Evolutionary conservation across 2,113 vertebrate species (phyloP).

Genomic region (Dicaeum eximium): DNA sequence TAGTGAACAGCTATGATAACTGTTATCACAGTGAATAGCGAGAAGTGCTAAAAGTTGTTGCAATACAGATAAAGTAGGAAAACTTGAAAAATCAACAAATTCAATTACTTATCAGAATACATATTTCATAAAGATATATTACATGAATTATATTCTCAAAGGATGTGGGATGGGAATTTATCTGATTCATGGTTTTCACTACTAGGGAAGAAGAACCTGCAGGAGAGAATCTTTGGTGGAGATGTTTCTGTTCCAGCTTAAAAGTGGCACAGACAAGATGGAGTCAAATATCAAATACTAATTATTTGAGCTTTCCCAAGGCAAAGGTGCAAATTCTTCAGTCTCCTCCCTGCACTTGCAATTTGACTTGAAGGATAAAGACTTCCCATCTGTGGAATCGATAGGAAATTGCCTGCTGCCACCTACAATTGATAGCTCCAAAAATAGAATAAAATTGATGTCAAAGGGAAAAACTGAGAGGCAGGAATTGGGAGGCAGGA

Average conservation of each 20-base stretch:
- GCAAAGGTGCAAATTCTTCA: background rate
- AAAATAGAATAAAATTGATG: slow-evolving; percentile 38
- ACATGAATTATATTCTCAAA: background rate
- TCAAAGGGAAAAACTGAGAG: background rate
- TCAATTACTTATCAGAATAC: background rate
- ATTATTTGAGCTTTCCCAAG: background rate
- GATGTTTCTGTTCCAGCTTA: background rate
- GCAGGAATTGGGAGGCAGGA: background rate
- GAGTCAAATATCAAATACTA: background rate
- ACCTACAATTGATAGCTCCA: background rate
- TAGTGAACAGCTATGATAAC: background rate
- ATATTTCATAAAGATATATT: background rate
- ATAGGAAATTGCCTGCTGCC: background rate
- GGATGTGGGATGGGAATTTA: background rate
- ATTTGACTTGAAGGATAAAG: background rate
- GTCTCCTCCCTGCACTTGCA: background rate
- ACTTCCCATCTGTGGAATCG: background rate
- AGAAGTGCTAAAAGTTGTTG: background rate
- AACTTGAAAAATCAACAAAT: background rate
- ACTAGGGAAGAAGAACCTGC: background rate
- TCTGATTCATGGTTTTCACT: background rate
- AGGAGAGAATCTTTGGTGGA: background rate
- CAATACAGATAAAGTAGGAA: background rate
- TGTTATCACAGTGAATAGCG: fast-evolving
- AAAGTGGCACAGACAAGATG: background rate